A percentile compares a stretch with the other conserved stretches of the same genome.
Evolutionary conservation across 1,140 invertebrate genomes (phyloP).

Genomic region (Drosophila bocki): DNA sequence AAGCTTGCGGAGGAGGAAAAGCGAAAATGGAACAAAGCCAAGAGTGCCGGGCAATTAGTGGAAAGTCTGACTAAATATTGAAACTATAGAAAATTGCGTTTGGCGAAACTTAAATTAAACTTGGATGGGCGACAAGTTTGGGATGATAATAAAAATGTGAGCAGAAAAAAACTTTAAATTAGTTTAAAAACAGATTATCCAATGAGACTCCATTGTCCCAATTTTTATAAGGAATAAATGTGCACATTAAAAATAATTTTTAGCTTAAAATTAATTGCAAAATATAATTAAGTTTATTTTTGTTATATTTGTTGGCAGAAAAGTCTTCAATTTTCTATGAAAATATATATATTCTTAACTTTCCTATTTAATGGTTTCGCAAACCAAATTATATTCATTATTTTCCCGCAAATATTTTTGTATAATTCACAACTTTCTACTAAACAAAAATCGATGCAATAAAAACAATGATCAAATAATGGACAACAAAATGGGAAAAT

Average conservation of each 20-base stretch:
- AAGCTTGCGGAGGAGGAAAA: constrained; percentile 1
- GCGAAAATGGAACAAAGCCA: constrained; percentile 14
- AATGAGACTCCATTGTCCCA: neutral
- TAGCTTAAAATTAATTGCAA: neutral
- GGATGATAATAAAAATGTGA: constrained; percentile 4
- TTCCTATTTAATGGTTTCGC: neutral
- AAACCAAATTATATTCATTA: neutral
- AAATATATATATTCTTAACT: neutral
- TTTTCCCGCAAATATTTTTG: neutral
- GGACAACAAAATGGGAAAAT: neutral
- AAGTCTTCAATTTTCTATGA: neutral
- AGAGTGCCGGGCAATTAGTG: constrained; percentile 40
- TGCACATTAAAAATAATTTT: too few relatives aligned
- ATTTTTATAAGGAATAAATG: neutral
- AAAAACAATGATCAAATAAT: constrained; percentile 25
- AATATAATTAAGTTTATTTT: neutral
- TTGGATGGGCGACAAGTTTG: constrained; percentile 5
- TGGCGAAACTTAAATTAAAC: constrained; percentile 28
- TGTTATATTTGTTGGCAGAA: neutral
- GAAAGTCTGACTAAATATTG: constrained; percentile 49
- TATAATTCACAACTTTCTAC: neutral
- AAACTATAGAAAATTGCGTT: constrained; percentile 24
- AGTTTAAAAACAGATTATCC: neutral
- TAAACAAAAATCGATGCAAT: constrained; percentile 2
- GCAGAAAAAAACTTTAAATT: constrained; percentile 5